A percentile compares a stretch with the other conserved stretches of the same genome.
Evolutionary conservation across 2,797 vertebrate genomes (phyloP).

Genomic region (Tokudaia tokunoshimensis): DNA sequence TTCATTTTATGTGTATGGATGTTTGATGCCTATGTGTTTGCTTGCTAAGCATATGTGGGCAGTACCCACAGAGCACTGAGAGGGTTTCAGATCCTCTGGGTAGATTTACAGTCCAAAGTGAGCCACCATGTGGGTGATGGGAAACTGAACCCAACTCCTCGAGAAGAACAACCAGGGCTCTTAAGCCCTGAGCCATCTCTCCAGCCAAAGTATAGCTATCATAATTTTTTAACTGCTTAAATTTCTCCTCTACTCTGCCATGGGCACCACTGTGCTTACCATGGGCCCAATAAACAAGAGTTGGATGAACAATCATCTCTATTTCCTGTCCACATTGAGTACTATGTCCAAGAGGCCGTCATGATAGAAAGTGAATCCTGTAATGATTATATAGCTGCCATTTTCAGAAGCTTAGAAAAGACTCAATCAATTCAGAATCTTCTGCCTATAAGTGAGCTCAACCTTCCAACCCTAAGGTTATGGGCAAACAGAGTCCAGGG

Average conservation of each 20-base stretch:
- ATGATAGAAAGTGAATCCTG: background rate
- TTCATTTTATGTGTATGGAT: background rate
- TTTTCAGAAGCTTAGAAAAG: slow-evolving; percentile 27
- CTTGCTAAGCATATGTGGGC: background rate
- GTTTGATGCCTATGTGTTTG: background rate
- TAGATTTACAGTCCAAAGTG: background rate
- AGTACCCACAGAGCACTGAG: background rate
- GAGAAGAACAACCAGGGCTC: background rate
- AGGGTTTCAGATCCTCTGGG: background rate
- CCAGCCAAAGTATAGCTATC: background rate
- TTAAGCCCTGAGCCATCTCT: background rate
- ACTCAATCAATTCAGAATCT: slow-evolving; percentile 7
- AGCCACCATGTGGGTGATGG: background rate
- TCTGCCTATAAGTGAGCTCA: background rate
- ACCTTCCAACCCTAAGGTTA: background rate
- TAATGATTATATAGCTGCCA: background rate
- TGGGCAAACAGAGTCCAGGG: background rate
- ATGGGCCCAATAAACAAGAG: background rate
- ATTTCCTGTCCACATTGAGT: background rate
- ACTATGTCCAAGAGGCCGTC: background rate
- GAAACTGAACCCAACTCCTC: background rate
- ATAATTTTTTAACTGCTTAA: background rate
- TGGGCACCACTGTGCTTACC: background rate
- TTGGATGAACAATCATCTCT: background rate
- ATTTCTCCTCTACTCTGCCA: background rate